A percentile compares a stretch with the other conserved stretches of the same genome.
phyloP scores from a whole-genome alignment of 1,140 invertebrate species.

The Chrysomallon squamiferum region DNA sequence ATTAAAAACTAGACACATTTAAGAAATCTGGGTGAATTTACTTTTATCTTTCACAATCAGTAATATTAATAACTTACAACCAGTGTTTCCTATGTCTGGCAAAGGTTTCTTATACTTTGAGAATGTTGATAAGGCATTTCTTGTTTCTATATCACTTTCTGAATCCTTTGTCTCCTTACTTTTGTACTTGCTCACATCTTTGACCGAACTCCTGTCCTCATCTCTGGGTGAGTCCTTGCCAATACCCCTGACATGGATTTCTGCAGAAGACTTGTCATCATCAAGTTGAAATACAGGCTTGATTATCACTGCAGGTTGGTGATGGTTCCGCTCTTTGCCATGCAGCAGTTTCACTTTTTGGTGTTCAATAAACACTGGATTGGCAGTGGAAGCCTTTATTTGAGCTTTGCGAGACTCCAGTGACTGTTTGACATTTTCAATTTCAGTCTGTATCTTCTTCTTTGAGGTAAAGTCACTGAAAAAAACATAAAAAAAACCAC shows the following conservation, averaged over 20 bases:
- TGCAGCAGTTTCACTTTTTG: conserved; percentile 41
- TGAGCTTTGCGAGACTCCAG: conserved; percentile 7
- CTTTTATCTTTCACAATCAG: too few relatives aligned
- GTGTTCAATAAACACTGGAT: conserved; percentile 30
- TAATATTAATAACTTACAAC: too few relatives aligned
- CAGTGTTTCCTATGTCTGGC: conserved; percentile 25
- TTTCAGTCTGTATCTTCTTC: conserved; percentile 38
- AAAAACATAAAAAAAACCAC: conserved; percentile 12
- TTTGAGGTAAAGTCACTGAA: conserved; percentile 44
- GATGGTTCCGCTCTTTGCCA: conserved; percentile 29
- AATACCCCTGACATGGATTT: conserved; percentile 13
- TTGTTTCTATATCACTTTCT: conserved; percentile 26
- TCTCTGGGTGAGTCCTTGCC: too few relatives aligned
- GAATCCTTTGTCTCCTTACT: conserved; percentile 28
- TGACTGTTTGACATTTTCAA: conserved; percentile 32
- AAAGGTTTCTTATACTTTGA: conserved; percentile 36
- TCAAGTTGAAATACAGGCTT: conserved; percentile 51
- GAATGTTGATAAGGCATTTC: conserved; percentile 19
- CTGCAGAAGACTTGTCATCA: conserved; percentile 15
- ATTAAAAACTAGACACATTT: too few relatives aligned
- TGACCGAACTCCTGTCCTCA: conserved; percentile 9
- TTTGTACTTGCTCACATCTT: conserved; percentile 4
- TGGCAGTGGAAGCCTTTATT: not conserved
- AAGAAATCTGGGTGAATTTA: too few relatives aligned
- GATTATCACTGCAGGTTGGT: conserved; percentile 11